A percentile compares a stretch with the other conserved stretches of the same genome.
These are phyloP conservation scores for Conopomorpha cramerella DNA, from an alignment of 1,140 invertebrate species.

Conservation along the genomic window DNA sequence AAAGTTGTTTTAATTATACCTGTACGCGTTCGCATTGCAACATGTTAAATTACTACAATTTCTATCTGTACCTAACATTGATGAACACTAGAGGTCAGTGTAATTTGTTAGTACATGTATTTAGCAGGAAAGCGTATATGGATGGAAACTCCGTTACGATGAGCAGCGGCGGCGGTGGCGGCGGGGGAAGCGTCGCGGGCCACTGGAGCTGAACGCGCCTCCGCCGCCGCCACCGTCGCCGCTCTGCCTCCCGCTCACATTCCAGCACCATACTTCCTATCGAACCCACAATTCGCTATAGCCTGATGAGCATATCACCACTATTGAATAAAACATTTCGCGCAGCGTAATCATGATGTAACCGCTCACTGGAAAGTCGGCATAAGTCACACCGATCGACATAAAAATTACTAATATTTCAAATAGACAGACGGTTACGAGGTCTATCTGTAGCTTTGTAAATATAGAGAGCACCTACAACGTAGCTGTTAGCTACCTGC, in stretches of 20 bases:
- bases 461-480: no score
- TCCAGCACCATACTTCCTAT: not conserved
- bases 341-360: conserved; percentile 25
- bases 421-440: no score
- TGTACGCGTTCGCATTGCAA: no score
- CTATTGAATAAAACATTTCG: conserved; percentile 27
- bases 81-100: no score
- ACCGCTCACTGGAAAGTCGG: conserved; percentile 38
- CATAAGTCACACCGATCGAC: conserved; percentile 20
- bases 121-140: conserved; percentile 17
- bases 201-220: conserved; percentile 45
- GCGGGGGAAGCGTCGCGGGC: conserved; percentile 37
- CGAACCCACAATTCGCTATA: conserved; percentile 15
- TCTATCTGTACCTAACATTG: no score
- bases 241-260: conserved; percentile 20
- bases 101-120: no score
- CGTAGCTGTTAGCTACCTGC: no score
- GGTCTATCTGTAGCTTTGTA: no score
- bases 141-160: conserved; percentile 49
- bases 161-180: no score
- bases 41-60: no score
- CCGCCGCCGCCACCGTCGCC: conserved; percentile 20
- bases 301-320: conserved; percentile 14
- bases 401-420: conserved; percentile 8
- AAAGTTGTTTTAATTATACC: no score